These are phyloP conservation scores for Stegastes partitus DNA, from an alignment of 2,113 vertebrate species.

Conservation along the genomic window DNA sequence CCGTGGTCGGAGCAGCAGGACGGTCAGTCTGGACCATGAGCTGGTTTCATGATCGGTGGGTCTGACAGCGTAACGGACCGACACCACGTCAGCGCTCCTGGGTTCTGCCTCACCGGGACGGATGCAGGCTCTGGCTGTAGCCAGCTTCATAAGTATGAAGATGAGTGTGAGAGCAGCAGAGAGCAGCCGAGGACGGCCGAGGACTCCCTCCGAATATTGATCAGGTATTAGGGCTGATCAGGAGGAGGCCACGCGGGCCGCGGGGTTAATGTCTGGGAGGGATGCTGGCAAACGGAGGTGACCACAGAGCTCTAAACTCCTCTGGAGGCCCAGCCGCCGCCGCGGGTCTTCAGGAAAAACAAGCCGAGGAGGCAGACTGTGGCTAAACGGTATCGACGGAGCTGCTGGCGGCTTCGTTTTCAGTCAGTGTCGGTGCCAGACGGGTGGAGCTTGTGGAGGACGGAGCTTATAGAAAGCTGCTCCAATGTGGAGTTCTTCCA, in stretches of 20 bases:
- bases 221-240: slow-evolving; percentile 68
- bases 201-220: slow-evolving; percentile 71
- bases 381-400: slow-evolving; percentile 23
- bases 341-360: slow-evolving; percentile 48
- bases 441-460: not conserved
- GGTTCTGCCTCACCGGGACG: no score
- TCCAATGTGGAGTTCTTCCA: not conserved
- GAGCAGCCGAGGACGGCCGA: slow-evolving; percentile 44
- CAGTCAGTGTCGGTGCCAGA: not conserved
- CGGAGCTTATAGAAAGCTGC: not conserved
- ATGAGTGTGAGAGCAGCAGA: slow-evolving; percentile 40
- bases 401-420: slow-evolving; percentile 20
- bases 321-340: slow-evolving; percentile 31
- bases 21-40: no score
- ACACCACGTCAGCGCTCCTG: no score
- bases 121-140: slow-evolving; percentile 28
- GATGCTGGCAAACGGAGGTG: slow-evolving; percentile 69
- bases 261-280: slow-evolving; percentile 66
- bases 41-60: no score
- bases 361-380: slow-evolving; percentile 24
- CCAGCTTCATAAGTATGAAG: slow-evolving; percentile 28
- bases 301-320: slow-evolving; percentile 17
- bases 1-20: no score
- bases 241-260: slow-evolving; percentile 31
- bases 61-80: no score